Evolutionary conservation across 1,140 invertebrate genomes (phyloP).

Genomic region (Thaumatotibia leucotreta): DNA sequence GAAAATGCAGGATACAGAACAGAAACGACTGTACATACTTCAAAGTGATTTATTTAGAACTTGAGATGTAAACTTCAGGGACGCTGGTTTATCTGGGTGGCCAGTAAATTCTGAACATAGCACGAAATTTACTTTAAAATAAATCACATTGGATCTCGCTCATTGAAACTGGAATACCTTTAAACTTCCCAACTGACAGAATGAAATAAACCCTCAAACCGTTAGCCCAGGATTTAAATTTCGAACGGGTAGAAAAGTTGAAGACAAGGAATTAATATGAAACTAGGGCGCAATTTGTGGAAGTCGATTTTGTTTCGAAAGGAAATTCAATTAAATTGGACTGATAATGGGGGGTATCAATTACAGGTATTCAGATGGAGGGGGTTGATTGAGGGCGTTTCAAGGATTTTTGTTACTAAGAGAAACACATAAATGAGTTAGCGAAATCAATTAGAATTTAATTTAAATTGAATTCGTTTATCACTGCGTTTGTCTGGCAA

Average conservation of each 20-base stretch:
- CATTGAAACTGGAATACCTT: constrained; percentile 10
- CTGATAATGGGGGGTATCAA: constrained; percentile 6
- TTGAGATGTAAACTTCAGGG: too few species aligned
- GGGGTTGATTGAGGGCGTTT: neutral
- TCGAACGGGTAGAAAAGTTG: neutral
- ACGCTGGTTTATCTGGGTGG: neutral
- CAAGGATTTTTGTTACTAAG: neutral
- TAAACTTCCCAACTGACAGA: neutral
- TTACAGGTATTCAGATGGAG: constrained; percentile 3
- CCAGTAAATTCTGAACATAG: neutral
- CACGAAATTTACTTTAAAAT: neutral
- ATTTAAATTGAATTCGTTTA: too few species aligned
- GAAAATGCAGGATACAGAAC: too few species aligned
- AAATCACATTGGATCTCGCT: constrained; percentile 4
- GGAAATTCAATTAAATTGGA: constrained; percentile 6
- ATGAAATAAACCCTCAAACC: neutral
- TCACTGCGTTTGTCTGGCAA: too few species aligned
- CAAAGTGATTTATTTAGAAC: too few species aligned
- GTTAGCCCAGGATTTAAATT: neutral
- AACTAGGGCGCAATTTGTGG: constrained; percentile 6
- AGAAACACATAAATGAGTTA: too few species aligned
- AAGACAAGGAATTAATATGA: constrained; percentile 3
- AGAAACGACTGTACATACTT: too few species aligned
- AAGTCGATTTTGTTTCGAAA: constrained; percentile 6
- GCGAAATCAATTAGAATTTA: too few species aligned